Percentiles rank a stretch among this genome's conserved stretches.
Evolutionary conservation across 2,888 invertebrate species (phyloP).

Genomic region (Apantesis nais): DNA sequence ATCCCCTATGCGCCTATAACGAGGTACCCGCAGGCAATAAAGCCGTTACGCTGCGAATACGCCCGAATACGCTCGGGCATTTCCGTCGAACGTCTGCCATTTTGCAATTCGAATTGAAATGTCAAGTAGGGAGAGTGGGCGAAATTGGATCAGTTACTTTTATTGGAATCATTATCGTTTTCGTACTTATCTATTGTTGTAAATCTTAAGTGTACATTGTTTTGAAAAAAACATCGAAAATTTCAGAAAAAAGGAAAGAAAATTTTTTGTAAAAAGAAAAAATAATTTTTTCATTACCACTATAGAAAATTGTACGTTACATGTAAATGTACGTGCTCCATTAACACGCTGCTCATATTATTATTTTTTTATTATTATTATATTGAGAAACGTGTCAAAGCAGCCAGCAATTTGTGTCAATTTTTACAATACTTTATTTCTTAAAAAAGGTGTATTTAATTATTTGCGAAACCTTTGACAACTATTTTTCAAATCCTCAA

Average conservation of each 20-base stretch:
- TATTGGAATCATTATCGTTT: constrained; percentile 46
- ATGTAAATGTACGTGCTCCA: too few species aligned
- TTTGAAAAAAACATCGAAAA: neutral
- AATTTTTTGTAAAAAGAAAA: too few species aligned
- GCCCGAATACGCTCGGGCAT: constrained; percentile 43
- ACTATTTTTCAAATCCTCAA: neutral
- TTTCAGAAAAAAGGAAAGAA: too few species aligned
- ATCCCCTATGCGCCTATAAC: constrained; percentile 42
- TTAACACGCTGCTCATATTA: too few species aligned
- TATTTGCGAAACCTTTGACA: too few species aligned
- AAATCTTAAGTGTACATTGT: neutral
- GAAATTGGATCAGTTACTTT: constrained; percentile 52
- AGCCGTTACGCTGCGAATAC: constrained; percentile 49
- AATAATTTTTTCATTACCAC: too few species aligned
- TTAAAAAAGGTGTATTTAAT: too few species aligned
- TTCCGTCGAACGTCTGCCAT: constrained; percentile 42
- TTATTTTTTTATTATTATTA: too few species aligned
- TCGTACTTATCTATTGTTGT: constrained; percentile 17
- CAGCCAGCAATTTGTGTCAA: neutral
- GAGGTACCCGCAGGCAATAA: constrained; percentile 53
- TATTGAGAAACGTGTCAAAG: neutral
- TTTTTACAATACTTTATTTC: neutral
- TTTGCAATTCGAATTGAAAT: constrained; percentile 57
- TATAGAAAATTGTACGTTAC: too few species aligned
- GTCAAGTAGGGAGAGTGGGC: constrained; percentile 48